These are phyloP conservation scores for Galaxea fascicularis DNA, from an alignment of 92 coral and sea anemone genomes.

Conservation along the genomic window DNA sequence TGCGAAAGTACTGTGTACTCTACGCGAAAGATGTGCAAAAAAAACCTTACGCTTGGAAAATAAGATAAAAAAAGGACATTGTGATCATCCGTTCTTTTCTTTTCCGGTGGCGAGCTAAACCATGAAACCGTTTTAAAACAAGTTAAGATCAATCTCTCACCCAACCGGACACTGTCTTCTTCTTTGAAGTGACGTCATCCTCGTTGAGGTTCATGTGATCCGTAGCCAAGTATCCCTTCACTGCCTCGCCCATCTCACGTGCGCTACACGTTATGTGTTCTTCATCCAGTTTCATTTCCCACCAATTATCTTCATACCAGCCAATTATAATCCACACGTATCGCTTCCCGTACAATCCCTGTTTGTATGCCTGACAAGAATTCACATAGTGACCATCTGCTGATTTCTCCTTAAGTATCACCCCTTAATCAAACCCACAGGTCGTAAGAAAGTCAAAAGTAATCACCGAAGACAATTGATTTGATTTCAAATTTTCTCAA, in stretches of 20 bases:
- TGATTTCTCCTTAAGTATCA: too few relatives aligned
- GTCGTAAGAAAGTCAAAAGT: too few relatives aligned
- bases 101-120: too few relatives aligned
- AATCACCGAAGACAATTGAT: too few relatives aligned
- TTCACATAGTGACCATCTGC: too few relatives aligned
- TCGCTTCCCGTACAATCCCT: slow-evolving; percentile 65
- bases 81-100: too few relatives aligned
- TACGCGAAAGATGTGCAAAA: too few relatives aligned
- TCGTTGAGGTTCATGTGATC: slow-evolving; percentile 75
- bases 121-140: background rate
- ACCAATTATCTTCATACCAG: slow-evolving; percentile 77
- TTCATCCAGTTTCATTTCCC: slow-evolving; percentile 61
- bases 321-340: slow-evolving; percentile 80
- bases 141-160: background rate
- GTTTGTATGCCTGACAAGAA: slow-evolving; percentile 62
- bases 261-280: slow-evolving; percentile 45
- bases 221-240: slow-evolving; percentile 66
- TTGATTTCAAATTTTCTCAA: too few relatives aligned
- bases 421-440: too few relatives aligned
- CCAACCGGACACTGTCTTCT: slow-evolving; percentile 61
- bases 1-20: too few relatives aligned
- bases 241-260: slow-evolving; percentile 58
- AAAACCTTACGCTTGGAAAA: too few relatives aligned
- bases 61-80: too few relatives aligned
- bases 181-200: slow-evolving; percentile 60